Conservation (phyloP, 1,140 invertebrate species). For the Triops longicaudatus region DNA sequence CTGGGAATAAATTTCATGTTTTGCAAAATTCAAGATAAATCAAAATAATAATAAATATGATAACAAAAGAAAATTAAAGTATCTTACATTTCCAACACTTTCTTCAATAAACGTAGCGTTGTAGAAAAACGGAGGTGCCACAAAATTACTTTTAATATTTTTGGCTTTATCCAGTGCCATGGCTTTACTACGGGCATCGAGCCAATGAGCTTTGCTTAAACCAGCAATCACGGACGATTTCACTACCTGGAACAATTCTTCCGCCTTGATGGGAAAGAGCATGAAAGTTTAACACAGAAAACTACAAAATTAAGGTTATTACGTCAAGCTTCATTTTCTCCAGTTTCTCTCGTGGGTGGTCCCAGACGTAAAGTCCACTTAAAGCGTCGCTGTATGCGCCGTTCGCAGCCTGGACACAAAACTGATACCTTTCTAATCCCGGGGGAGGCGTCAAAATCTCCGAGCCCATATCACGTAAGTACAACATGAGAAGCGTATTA, state of each 20-base stretch:
- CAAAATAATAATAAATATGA: not conserved
- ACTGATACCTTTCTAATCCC: slow-evolving; percentile 39
- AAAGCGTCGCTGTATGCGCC: slow-evolving; percentile 40
- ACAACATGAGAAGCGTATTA: slow-evolving; percentile 44
- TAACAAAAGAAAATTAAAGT: not conserved
- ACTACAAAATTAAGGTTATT: not conserved
- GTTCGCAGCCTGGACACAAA: slow-evolving; percentile 42
- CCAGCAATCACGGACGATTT: slow-evolving; percentile 50
- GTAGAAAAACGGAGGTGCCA: slow-evolving; percentile 37
- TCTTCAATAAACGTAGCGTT: slow-evolving; percentile 38
- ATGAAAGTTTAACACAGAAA: not conserved
- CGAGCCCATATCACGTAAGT: slow-evolving; percentile 43
- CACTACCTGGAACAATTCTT: slow-evolving; percentile 50
- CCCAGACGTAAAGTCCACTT: slow-evolving; percentile 43
- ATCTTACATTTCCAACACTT: slow-evolving; percentile 2
- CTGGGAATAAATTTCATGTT: not conserved
- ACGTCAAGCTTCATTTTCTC: slow-evolving; percentile 29
- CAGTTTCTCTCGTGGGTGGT: slow-evolving; percentile 41
- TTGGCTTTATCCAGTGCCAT: slow-evolving; percentile 49
- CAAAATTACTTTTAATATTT: slow-evolving; percentile 23
- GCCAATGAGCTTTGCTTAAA: slow-evolving; percentile 51
- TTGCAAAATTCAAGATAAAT: too few species aligned
- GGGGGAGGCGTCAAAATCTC: slow-evolving; percentile 41
- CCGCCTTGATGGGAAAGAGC: slow-evolving; percentile 39
- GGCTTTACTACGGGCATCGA: slow-evolving; percentile 50